Evolutionary conservation across 1,140 invertebrate genomes (phyloP), one percentile per base, ranked within the genome.

Genomic region (Rhyacophila brunnea): DNA sequence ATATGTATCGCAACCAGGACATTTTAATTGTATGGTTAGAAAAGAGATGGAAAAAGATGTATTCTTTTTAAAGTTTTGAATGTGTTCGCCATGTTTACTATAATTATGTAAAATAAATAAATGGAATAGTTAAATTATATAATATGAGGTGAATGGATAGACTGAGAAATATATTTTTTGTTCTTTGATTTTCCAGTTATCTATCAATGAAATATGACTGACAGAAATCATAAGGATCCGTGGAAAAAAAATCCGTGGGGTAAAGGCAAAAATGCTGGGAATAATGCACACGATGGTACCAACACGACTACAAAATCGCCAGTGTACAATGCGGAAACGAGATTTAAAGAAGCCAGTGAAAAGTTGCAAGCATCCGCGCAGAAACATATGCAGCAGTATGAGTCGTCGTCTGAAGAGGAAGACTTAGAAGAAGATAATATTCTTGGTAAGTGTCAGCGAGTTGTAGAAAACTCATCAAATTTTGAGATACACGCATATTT

Each of bases 391-490:
- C 43, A 53, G 18, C 32, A 59, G 17, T 60, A 60, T 52, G 57
- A 60, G 34, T 64, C 62, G 1, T 64, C 62, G 1, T 64, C 62
- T 1, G 62, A 64, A 10, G 62, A 64, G 44, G 62, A 64, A 47
- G 61, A 59, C 17, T 42, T 63, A 13, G 56, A 63, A 23, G 56
- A 63, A 15, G 32, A n/a, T 18, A 52, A 55, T 10, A 63, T 63
- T 46, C n/a, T 63, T 6, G 55, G 60, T 64, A 49, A 46, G 38
- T 35, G 3, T n/a, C n/a, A n/a, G 5, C 40, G 7, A 10, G 6
- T 14, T 43, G 7, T 6, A 43, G 7, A 9, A 43, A 14, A 9
- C 40, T 43, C 40, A 9, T 9, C 6, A 9, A 10, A 7, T 9
- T 43, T 6, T 9, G 7, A 6, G 6, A 43, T n/a, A n/a, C n/a